Evolutionary conservation across 2,797 vertebrate species (phyloP).

Genomic region (Danio kyathit): DNA sequence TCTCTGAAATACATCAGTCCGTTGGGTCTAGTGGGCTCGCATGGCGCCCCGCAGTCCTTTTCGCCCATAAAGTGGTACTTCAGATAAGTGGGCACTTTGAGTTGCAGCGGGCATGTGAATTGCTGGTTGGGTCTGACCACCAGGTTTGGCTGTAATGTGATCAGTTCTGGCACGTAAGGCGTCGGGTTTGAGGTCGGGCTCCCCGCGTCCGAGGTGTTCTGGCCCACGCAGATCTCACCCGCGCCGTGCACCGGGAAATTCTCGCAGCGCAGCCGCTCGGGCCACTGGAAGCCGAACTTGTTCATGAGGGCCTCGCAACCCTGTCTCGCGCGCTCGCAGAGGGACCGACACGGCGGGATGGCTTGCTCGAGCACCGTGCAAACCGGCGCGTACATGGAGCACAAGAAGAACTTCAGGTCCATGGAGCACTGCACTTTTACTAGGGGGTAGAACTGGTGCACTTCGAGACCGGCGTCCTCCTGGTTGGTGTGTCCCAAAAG

Average conservation of each 20-base stretch:
- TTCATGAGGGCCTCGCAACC: slow-evolving; percentile 96
- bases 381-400: slow-evolving; percentile 98
- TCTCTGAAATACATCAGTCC: slow-evolving; percentile 98
- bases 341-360: slow-evolving; percentile 90
- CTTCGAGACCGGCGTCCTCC: slow-evolving; percentile 93
- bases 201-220: slow-evolving; percentile 90
- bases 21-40: slow-evolving; percentile 87
- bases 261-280: slow-evolving; percentile 90
- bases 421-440: slow-evolving; percentile 93
- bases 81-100: slow-evolving; percentile 91
- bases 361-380: slow-evolving; percentile 97
- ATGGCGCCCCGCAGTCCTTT: slow-evolving; percentile 94
- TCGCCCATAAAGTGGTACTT: slow-evolving; percentile 94
- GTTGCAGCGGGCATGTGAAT: slow-evolving; percentile 92
- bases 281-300: slow-evolving; percentile 96
- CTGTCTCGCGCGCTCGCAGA: slow-evolving; percentile 90
- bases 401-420: slow-evolving; percentile 95
- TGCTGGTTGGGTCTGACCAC: slow-evolving; percentile 69
- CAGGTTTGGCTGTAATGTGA: slow-evolving; percentile 76
- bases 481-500: slow-evolving; percentile 94
- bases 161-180: slow-evolving; percentile 76
- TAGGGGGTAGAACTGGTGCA: slow-evolving; percentile 95
- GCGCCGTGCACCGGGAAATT: slow-evolving; percentile 91
- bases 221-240: slow-evolving; percentile 92
- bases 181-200: slow-evolving; percentile 83